A percentile compares a stretch with the other conserved stretches of the same genome.
Evolutionary conservation across 2,113 vertebrate genomes (phyloP).

Genomic region (Paraplagusia blochii): DNA sequence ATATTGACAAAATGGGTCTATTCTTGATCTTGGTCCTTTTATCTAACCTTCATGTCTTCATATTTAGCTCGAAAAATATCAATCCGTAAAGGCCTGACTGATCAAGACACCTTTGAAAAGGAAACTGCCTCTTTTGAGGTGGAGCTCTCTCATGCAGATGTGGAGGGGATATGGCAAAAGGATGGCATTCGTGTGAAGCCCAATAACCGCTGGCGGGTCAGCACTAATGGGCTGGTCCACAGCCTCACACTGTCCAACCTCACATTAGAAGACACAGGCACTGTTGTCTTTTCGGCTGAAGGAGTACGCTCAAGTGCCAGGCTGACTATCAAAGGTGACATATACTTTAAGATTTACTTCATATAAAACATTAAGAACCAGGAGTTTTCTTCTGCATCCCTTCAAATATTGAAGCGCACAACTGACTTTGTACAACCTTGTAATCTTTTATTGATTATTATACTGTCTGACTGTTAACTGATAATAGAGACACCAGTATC

Average conservation of each 20-base stretch:
- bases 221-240: conserved; percentile 74
- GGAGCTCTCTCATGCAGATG: conserved; percentile 84
- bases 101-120: conserved; percentile 82
- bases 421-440: background rate
- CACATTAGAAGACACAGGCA: conserved; percentile 83
- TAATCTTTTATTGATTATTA: too few species aligned
- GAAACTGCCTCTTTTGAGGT: conserved; percentile 87
- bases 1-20: conserved; percentile 29
- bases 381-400: too few species aligned
- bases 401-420: background rate
- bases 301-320: conserved; percentile 79
- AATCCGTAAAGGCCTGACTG: conserved; percentile 74
- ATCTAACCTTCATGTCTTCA: conserved; percentile 4
- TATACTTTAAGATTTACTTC: too few species aligned
- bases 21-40: conserved; percentile 3
- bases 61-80: conserved; percentile 82
- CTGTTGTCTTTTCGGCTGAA: conserved; percentile 83
- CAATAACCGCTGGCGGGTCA: conserved; percentile 77
- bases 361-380: too few species aligned
- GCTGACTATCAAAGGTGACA: conserved; percentile 82
- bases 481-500: conserved; percentile 84
- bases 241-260: conserved; percentile 82
- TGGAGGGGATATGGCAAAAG: conserved; percentile 86
- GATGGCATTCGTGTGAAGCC: conserved; percentile 87
- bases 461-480: conserved; percentile 3